A percentile compares a stretch with the other conserved stretches of the same genome.
phyloP scores from a whole-genome alignment of 2,888 invertebrate genomes.

The Tuberolachnus salignus region DNA sequence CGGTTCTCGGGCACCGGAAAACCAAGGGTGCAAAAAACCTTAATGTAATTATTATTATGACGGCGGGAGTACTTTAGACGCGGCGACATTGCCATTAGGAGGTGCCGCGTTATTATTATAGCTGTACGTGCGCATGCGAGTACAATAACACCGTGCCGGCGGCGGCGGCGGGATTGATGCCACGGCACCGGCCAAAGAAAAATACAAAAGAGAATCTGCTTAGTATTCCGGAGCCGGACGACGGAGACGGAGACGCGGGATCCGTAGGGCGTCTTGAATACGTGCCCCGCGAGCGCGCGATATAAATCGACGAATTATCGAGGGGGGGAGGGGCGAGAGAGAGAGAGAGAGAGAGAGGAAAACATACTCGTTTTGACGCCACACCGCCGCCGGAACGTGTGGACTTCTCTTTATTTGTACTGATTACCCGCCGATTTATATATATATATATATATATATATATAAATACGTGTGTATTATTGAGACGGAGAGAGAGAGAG shows the following conservation, averaged over 20 bases:
- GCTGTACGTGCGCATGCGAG: neutral
- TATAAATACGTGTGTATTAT: too few species aligned
- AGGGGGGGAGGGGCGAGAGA: neutral
- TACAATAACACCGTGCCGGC: neutral
- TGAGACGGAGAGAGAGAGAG: too few species aligned
- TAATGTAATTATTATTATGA: conserved; percentile 9
- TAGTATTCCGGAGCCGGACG: conserved; percentile 42
- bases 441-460: too few species aligned
- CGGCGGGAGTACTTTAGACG: neutral
- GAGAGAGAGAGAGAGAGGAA: neutral
- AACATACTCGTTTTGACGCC: neutral
- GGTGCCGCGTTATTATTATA: neutral
- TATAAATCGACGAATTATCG: conserved; percentile 51
- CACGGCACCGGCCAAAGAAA: neutral
- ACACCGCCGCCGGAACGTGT: neutral
- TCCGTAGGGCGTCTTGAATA: conserved; percentile 37
- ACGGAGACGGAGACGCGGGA: neutral
- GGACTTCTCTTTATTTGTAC: neutral
- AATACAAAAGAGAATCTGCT: conserved; percentile 17
- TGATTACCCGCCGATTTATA: neutral
- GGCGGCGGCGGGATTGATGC: conserved; percentile 17
- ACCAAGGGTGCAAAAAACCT: neutral
- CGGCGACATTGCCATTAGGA: conserved; percentile 28
- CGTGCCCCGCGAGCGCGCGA: conserved; percentile 24
- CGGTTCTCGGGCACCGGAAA: neutral